These are phyloP conservation scores for Agrotis ipsilon DNA, from an alignment of 2,888 invertebrate genomes.

Conservation along the genomic window DNA sequence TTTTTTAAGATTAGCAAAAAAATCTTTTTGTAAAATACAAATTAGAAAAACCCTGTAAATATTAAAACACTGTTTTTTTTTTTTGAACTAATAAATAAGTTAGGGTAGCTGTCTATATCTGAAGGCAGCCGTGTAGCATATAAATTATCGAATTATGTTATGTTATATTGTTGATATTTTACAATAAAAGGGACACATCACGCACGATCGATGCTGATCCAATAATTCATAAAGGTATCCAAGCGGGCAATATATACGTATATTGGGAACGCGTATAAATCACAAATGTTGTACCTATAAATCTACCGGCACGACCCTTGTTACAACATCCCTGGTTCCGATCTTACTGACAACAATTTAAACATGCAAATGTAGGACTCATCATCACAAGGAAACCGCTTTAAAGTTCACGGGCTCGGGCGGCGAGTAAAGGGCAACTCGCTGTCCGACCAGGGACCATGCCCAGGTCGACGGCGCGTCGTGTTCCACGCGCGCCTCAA, in stretches of 20 bases:
- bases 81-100: no score
- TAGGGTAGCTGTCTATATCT: background rate
- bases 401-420: no score
- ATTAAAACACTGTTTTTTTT: background rate
- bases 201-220: constrained; percentile 12
- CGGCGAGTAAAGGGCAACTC: no score
- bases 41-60: background rate
- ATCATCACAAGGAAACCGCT: background rate
- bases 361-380: background rate
- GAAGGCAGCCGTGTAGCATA: background rate
- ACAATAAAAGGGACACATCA: background rate
- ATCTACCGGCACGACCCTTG: constrained; percentile 20
- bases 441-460: no score
- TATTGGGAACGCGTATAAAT: constrained; percentile 27
- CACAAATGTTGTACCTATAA: constrained; percentile 34
- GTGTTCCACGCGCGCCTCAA: no score
- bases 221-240: constrained; percentile 40
- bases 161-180: background rate
- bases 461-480: no score
- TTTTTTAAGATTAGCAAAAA: no score
- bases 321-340: background rate
- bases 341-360: background rate
- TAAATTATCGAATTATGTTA: no score
- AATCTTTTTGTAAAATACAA: no score
- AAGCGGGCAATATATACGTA: constrained; percentile 17